phyloP scores from a whole-genome alignment of 2,888 invertebrate species.

The Pheosia tremula region DNA sequence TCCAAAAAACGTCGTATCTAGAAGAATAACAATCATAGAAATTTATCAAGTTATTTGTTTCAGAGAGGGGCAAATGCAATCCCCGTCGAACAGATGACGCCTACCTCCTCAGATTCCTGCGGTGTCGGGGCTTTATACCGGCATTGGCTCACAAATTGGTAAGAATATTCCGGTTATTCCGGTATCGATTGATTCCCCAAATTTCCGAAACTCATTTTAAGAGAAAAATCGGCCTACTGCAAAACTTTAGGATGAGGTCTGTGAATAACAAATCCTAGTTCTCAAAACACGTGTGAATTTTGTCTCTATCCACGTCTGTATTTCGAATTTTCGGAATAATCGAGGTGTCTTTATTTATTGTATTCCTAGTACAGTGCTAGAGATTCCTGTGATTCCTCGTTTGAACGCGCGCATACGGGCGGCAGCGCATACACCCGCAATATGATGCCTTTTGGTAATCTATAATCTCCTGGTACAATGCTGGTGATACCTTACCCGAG shows the following conservation, averaged over 20 bases:
- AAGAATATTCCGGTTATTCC: slow-evolving; percentile 12
- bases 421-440: background rate
- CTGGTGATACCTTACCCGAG: background rate
- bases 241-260: too few relatives aligned
- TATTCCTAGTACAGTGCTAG: background rate
- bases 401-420: background rate
- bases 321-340: background rate
- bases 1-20: too few relatives aligned
- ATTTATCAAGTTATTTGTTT: slow-evolving; percentile 25
- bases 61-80: slow-evolving; percentile 68
- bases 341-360: background rate
- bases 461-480: slow-evolving; percentile 1
- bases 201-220: background rate
- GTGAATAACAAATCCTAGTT: too few relatives aligned
- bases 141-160: slow-evolving; percentile 74
- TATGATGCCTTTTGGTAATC: background rate
- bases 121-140: slow-evolving; percentile 74
- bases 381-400: background rate
- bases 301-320: too few relatives aligned
- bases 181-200: too few relatives aligned
- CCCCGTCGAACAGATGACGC: slow-evolving; percentile 73
- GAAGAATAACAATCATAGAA: too few relatives aligned
- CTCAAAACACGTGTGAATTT: too few relatives aligned
- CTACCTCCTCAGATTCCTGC: slow-evolving; percentile 69
- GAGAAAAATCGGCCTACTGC: too few relatives aligned